These are phyloP conservation scores for Mythimna loreyi DNA, from an alignment of 2,888 invertebrate species.

Conservation along the genomic window DNA sequence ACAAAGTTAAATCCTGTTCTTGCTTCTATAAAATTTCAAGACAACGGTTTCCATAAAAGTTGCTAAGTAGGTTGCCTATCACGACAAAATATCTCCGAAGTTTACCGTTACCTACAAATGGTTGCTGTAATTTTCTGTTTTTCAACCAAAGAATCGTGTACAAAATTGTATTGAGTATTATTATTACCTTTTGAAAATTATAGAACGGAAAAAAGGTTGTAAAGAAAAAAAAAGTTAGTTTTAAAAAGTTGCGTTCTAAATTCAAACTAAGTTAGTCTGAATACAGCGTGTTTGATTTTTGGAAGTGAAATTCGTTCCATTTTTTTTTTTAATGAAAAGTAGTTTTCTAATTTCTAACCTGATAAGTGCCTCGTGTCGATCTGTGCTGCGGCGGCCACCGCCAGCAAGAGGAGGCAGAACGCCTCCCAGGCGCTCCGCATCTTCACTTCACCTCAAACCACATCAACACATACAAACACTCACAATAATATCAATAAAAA, in stretches of 20 bases:
- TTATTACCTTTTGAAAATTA: not conserved
- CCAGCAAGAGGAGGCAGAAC: conserved; percentile 84
- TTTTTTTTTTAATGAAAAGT: not conserved
- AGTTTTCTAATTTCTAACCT: conserved; percentile 73
- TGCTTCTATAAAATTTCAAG: conserved; percentile 16
- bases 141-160: not conserved
- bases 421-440: conserved; percentile 88
- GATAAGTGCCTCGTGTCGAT: conserved; percentile 86
- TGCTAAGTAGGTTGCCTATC: conserved; percentile 57
- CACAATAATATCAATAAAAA: conserved; percentile 70
- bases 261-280: conserved; percentile 13
- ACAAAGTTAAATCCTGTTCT: conserved; percentile 23
- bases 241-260: conserved; percentile 15
- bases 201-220: not conserved
- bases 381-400: conserved; percentile 80
- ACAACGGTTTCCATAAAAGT: conserved; percentile 49
- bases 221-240: conserved; percentile 8
- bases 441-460: conserved; percentile 82
- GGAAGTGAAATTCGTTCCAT: not conserved
- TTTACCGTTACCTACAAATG: conserved; percentile 53
- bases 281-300: conserved; percentile 5
- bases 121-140: conserved; percentile 16
- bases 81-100: conserved; percentile 40
- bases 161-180: conserved; percentile 1
- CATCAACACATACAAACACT: conserved; percentile 85